Base-by-base conservation (phyloP, 2,113 vertebrate species). In the Macheiramphus alcinus region DNA sequence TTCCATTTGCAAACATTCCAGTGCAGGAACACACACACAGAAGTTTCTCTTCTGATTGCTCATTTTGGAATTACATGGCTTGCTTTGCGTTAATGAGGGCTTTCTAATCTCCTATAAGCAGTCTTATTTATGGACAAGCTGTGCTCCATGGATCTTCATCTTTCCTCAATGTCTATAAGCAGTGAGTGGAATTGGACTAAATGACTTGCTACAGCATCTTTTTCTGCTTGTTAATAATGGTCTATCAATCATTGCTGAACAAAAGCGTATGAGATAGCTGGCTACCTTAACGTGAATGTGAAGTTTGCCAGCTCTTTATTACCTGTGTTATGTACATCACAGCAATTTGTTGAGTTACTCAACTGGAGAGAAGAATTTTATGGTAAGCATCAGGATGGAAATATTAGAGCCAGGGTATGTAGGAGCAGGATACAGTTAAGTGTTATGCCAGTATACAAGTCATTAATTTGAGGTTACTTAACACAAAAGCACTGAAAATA, bases 241-340 rank as follows among this genome's bases (percentile, higher is more conserved):
- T 70, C 58, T 83, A 91, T 94, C 18, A 67, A 74, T 96, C 86
- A 90, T 13, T 38, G 34, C 65, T 63, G 86, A 95, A 96, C 56
- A 87, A 91, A 75, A 89, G 34, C 26, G 80, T 90, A 67, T 47
- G 88, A 91, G 75, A 18, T 29, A 79, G 22, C 56, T 88, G 81
- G 36, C 78, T 92, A 90, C 78, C 53, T 81, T 92, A 89, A 94
- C 61, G 74, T 66, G 45, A 36, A 38, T 43, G 40, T 87, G 86
- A 83, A 42, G 65, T 85, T 90, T 92, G 80, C 87, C 90, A 86
- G 38, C 56, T 89, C 70, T 94, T 96, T 67, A 96, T 94, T 96
- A 90, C 90, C 50, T 70, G 42, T 65, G 50, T 93, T 92, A 87
- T 67, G 88, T 81, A 86, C 65, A 53, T 72, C 48, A 50, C 36